Evolutionary conservation across 2,113 vertebrate genomes (phyloP), one percentile per base, ranked within the genome.

Genomic region (Paradoxurus hermaphroditus): DNA sequence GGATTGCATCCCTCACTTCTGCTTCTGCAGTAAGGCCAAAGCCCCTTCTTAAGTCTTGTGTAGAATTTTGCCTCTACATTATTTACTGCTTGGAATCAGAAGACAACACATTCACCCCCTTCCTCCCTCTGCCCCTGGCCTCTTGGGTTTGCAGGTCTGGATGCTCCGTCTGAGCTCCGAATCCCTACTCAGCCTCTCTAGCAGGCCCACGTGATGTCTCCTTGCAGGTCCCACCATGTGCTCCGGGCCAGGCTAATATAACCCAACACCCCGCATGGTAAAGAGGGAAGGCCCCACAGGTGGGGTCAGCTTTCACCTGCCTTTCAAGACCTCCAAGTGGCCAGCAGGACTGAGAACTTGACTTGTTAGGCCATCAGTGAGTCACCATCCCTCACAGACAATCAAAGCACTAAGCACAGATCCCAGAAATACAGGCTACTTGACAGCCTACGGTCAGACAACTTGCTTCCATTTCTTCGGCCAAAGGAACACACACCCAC

Each of bases 21-120:
- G 41, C 53, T 89, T 97, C 83, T 10, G 6, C 86, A 90, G 79
- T 51, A n/a, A 98, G 94, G 70, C 36, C 14, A 97, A 67, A 8
- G 68, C 21, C 8, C 2, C 88, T 91, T 96, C 65, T 49, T 29
- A 62, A 93, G 83, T 88, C 46, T 83, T 67, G 68, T 16, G 29
- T 29, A 59, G 73, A 95, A 86, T 86, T 31, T 92, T 59, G 82
- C 53, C 46, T 91, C 21, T 29, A 18, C 23, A 56, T 79, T 36
- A 53, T 92, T 73, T 95, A 93, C 95, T 95, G 46, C 56, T 90
- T 59, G 53, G 62, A 63, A 36, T 41, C 65, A 92, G 49, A 39
- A 85, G 6, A 10, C 34, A 1, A 77, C 2, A 10, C 34, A 12
- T 21, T 34, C n/a, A 0, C 34, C 51, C 56, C 46, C 41, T 97